These are phyloP conservation scores for Drosophila paranaensis DNA, from an alignment of 2,888 invertebrate species.

Conservation along the genomic window DNA sequence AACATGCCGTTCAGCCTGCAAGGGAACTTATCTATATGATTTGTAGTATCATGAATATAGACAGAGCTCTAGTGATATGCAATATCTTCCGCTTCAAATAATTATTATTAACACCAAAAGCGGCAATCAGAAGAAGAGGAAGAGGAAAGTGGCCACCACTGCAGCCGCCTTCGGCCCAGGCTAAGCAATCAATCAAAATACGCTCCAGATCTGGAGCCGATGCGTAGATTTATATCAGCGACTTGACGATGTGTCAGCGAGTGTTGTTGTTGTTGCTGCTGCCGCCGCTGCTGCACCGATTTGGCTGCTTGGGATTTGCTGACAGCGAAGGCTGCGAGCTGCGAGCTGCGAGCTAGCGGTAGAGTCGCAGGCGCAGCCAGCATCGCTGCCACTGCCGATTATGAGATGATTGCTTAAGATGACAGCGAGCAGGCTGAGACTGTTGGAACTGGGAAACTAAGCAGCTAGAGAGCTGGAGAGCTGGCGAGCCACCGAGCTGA, in stretches of 20 bases:
- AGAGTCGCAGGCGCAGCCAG: conserved; percentile 7
- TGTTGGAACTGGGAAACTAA: conserved; percentile 15
- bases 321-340: conserved; percentile 47
- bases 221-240: conserved; percentile 70
- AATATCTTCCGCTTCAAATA: conserved; percentile 48
- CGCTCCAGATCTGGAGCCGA: conserved; percentile 60
- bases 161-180: conserved; percentile 31
- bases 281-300: conserved; percentile 37
- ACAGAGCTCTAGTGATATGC: neutral
- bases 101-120: conserved; percentile 77
- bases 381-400: conserved; percentile 74
- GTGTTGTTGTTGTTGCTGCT: conserved; percentile 45
- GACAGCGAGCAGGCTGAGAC: conserved; percentile 74
- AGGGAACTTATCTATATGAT: neutral
- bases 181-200: conserved; percentile 64
- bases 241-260: conserved; percentile 61
- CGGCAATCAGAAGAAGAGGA: conserved; percentile 35
- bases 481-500: conserved; percentile 21
- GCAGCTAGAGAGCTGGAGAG: conserved; percentile 1
- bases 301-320: conserved; percentile 49
- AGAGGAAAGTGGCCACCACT: conserved; percentile 22
- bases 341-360: conserved; percentile 4
- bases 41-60: neutral
- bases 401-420: conserved; percentile 79
- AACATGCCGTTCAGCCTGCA: conserved; percentile 8